Conservation (phyloP, 2,888 invertebrate genomes). For the Pomacea canaliculata region DNA sequence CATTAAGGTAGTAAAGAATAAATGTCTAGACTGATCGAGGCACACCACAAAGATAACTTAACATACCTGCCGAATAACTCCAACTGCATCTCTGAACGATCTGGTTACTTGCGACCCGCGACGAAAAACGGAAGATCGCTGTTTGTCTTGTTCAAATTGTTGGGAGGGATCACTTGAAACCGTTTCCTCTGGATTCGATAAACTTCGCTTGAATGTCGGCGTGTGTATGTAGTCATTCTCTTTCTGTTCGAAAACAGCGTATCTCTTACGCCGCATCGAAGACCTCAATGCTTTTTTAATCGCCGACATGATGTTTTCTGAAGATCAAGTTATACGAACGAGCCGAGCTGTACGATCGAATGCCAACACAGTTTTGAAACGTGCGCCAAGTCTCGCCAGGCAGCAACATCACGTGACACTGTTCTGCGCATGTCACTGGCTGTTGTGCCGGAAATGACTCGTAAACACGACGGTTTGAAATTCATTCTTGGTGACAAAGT, state of each 20-base stretch:
- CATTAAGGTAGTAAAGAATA: too few relatives aligned
- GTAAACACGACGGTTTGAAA: too few relatives aligned
- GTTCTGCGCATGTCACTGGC: too few relatives aligned
- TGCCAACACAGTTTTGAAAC: too few relatives aligned
- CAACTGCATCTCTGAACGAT: constrained; percentile 60
- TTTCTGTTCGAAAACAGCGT: constrained; percentile 47
- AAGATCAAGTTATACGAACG: background rate
- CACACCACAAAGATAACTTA: too few relatives aligned
- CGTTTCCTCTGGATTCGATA: constrained; percentile 1
- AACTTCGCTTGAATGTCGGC: constrained; percentile 33
- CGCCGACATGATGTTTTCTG: constrained; percentile 26
- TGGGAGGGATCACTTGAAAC: constrained; percentile 4
- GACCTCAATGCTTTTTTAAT: constrained; percentile 43
- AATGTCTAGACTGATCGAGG: too few relatives aligned
- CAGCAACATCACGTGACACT: too few relatives aligned
- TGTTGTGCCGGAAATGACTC: too few relatives aligned
- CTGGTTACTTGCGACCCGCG: constrained; percentile 49
- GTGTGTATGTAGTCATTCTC: constrained; percentile 49
- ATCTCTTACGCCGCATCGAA: constrained; percentile 45
- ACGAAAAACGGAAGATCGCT: constrained; percentile 17
- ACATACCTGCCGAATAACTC: constrained; percentile 54
- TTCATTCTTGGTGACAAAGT: too few relatives aligned
- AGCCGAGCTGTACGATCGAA: background rate
- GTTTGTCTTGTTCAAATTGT: constrained; percentile 9
- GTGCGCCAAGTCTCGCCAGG: too few relatives aligned